phyloP scores from a whole-genome alignment of 1,140 invertebrate genomes.

The Eurosta solidaginis region DNA sequence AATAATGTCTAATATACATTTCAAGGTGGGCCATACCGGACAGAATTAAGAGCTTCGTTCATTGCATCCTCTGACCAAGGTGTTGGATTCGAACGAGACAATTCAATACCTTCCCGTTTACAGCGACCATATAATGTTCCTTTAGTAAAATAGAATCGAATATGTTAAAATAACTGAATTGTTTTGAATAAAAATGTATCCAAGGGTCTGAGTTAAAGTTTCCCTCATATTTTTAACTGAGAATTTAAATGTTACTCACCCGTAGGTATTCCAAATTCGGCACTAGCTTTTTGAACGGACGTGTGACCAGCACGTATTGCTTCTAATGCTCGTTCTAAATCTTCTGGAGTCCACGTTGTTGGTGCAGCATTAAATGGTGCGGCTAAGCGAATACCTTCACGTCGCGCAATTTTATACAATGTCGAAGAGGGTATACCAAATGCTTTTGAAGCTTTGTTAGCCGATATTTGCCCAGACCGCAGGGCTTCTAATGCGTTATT shows the following conservation, averaged over 20 bases:
- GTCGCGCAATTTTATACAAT: slow-evolving; percentile 85
- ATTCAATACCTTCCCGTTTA: slow-evolving; percentile 85
- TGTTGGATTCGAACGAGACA: slow-evolving; percentile 81
- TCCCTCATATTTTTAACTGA: neutral
- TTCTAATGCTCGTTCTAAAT: slow-evolving; percentile 80
- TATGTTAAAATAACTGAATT: neutral
- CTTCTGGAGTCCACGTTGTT: slow-evolving; percentile 83
- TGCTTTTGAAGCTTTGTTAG: slow-evolving; percentile 89
- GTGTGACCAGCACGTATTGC: slow-evolving; percentile 80
- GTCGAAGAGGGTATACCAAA: slow-evolving; percentile 88
- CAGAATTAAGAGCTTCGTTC: slow-evolving; percentile 85
- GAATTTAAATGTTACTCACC: slow-evolving; percentile 54
- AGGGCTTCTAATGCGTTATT: slow-evolving; percentile 79
- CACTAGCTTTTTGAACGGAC: slow-evolving; percentile 83
- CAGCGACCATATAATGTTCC: slow-evolving; percentile 85
- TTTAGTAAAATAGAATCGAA: slow-evolving; percentile 39
- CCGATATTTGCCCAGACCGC: slow-evolving; percentile 80
- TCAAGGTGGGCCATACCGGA: slow-evolving; percentile 72
- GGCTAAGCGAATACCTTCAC: slow-evolving; percentile 84
- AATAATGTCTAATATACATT: neutral
- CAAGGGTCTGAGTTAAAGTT: no score
- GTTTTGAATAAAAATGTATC: neutral
- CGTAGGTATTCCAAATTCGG: slow-evolving; percentile 83
- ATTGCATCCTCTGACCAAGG: slow-evolving; percentile 90
- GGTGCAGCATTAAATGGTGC: slow-evolving; percentile 89